A percentile compares a stretch with the other conserved stretches of the same genome.
These are phyloP conservation scores for Caretta caretta DNA, from an alignment of 2,113 vertebrate species.

Conservation along the genomic window DNA sequence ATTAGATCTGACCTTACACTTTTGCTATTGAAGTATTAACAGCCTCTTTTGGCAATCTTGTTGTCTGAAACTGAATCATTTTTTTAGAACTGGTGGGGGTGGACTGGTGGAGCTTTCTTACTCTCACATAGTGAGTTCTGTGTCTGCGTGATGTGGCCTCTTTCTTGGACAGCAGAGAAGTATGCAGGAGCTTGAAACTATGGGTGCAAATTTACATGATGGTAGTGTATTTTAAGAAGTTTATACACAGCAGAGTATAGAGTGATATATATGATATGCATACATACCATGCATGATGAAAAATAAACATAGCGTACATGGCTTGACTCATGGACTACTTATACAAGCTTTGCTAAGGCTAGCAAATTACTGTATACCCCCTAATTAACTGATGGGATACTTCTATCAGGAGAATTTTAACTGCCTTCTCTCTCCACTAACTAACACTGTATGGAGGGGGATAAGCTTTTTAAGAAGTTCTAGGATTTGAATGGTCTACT, in stretches of 20 bases:
- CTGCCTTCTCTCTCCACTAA: background rate
- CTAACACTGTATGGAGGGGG: background rate
- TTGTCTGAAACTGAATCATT: background rate
- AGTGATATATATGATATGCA: background rate
- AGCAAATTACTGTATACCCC: background rate
- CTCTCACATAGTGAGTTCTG: background rate
- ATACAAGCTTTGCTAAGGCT: background rate
- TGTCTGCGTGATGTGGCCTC: background rate
- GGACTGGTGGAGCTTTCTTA: background rate
- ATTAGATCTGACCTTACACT: background rate
- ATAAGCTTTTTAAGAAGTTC: constrained; percentile 4
- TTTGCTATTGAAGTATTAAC: background rate
- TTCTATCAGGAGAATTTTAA: background rate
- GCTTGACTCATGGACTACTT: background rate
- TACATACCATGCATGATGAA: background rate
- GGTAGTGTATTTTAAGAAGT: fast-evolving
- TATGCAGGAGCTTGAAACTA: background rate
- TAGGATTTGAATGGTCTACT: constrained; percentile 4
- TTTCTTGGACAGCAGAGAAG: background rate
- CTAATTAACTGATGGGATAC: background rate
- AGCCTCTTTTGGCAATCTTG: background rate
- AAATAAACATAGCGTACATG: background rate
- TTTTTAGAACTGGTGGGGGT: background rate
- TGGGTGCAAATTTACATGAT: background rate
- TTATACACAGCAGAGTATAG: background rate